Evolutionary conservation across 2,113 vertebrate genomes (phyloP).

Genomic region (Larimichthys crocea): DNA sequence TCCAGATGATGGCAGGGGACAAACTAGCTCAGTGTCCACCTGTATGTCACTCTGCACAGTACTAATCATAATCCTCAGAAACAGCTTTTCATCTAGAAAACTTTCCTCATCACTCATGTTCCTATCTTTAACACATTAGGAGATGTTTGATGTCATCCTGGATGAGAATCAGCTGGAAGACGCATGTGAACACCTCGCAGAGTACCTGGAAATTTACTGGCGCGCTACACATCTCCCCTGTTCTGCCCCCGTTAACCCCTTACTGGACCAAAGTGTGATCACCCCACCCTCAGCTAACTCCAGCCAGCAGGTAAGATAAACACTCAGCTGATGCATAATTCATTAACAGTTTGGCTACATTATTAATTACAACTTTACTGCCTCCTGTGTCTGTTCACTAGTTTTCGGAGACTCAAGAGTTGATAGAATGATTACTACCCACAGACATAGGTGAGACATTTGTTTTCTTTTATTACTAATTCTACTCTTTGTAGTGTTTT

Average conservation of each 20-base stretch:
- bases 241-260: conserved; percentile 83
- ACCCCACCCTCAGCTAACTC: conserved; percentile 91
- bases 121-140: conserved; percentile 76
- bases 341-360: background rate
- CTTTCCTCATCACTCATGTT: background rate
- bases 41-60: conserved; percentile 79
- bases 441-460: conserved; percentile 63
- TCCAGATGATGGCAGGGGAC: conserved; percentile 98
- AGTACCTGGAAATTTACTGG: conserved; percentile 97
- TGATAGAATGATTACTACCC: conserved; percentile 84
- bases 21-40: conserved; percentile 96
- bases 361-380: background rate
- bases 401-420: conserved; percentile 88
- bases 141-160: conserved; percentile 96
- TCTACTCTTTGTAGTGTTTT: background rate
- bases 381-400: conserved; percentile 48
- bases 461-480: background rate
- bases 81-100: background rate
- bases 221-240: conserved; percentile 92
- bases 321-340: background rate
- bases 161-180: conserved; percentile 98
- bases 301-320: conserved; percentile 89
- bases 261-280: conserved; percentile 85
- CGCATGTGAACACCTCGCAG: conserved; percentile 94
- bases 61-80: background rate